These are phyloP conservation scores for Aythya baeri DNA, from an alignment of 2,113 vertebrate species.

Conservation along the genomic window DNA sequence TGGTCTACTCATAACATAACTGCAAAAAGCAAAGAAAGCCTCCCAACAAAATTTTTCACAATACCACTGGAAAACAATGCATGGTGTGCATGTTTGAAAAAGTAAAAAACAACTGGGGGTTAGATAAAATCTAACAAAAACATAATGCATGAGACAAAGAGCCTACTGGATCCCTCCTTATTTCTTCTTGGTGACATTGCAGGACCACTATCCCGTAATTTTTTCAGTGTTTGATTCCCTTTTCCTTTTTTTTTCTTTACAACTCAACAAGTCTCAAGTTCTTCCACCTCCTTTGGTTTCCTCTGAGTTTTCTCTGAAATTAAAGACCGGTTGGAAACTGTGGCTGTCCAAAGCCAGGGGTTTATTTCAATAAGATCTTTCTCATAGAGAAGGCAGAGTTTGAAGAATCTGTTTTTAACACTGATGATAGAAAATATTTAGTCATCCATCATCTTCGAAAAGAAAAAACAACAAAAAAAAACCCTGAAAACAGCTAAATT, in stretches of 20 bases:
- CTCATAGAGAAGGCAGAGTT: not conserved
- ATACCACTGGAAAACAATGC: not conserved
- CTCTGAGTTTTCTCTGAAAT: not conserved
- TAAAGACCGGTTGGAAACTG: not conserved
- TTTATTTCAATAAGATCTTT: not conserved
- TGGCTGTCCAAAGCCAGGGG: not conserved
- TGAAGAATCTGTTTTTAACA: not conserved
- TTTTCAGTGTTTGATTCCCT: not conserved
- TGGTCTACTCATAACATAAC: not conserved
- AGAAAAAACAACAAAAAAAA: not conserved
- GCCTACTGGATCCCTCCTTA: not conserved
- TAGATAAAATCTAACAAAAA: not conserved
- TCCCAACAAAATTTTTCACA: not conserved
- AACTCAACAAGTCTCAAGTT: not conserved
- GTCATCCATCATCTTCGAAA: not conserved
- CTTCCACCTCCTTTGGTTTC: not conserved
- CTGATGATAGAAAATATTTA: not conserved
- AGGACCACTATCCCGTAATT: not conserved
- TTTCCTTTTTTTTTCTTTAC: not conserved
- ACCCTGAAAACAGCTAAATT: not conserved
- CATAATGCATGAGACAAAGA: not conserved
- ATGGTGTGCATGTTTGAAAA: not conserved
- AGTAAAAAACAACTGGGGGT: not conserved
- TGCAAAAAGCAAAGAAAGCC: not conserved
- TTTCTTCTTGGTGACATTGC: not conserved